Percentiles rank a stretch among this genome's conserved stretches.
These are phyloP conservation scores for Agonopterix heracliana DNA, from an alignment of 2,888 invertebrate genomes.

Conservation along the genomic window DNA sequence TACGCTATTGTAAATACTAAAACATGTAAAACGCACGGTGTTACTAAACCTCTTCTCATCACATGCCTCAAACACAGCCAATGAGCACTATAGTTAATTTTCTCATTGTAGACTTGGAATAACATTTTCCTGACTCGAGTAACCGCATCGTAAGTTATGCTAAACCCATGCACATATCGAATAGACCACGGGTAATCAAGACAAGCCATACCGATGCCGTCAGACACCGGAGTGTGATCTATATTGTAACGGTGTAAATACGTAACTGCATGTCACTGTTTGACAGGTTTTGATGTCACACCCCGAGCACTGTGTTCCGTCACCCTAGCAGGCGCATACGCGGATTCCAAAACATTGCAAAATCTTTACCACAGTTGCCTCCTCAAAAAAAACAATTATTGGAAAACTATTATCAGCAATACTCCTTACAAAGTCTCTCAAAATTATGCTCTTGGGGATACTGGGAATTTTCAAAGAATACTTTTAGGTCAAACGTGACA, in stretches of 20 bases:
- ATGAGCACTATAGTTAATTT: slow-evolving; percentile 72
- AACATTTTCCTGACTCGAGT: slow-evolving; percentile 72
- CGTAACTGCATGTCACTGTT: slow-evolving; percentile 75
- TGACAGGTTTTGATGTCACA: slow-evolving; percentile 74
- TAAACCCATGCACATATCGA: slow-evolving; percentile 73
- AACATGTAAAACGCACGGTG: slow-evolving; percentile 70
- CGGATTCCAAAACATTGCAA: slow-evolving; percentile 27
- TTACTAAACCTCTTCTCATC: slow-evolving; percentile 75
- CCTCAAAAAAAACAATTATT: too few relatives aligned
- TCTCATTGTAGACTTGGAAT: slow-evolving; percentile 73
- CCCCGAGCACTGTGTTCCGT: slow-evolving; percentile 74
- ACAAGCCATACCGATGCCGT: slow-evolving; percentile 32
- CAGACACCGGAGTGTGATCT: slow-evolving; percentile 42
- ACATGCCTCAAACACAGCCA: slow-evolving; percentile 74
- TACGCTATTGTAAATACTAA: slow-evolving; percentile 70
- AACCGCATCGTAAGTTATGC: slow-evolving; percentile 74
- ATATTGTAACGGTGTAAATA: slow-evolving; percentile 63
- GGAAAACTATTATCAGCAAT: too few relatives aligned
- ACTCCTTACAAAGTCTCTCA: too few relatives aligned
- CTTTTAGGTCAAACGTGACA: neutral
- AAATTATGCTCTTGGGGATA: too few relatives aligned
- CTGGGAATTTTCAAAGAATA: neutral
- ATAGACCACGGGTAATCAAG: slow-evolving; percentile 50
- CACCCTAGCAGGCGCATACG: slow-evolving; percentile 69
- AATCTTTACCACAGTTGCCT: neutral